Evolutionary conservation across 2,797 vertebrate species (phyloP), one percentile per base, ranked within the genome.

Genomic region (Ataeniobius toweri): DNA sequence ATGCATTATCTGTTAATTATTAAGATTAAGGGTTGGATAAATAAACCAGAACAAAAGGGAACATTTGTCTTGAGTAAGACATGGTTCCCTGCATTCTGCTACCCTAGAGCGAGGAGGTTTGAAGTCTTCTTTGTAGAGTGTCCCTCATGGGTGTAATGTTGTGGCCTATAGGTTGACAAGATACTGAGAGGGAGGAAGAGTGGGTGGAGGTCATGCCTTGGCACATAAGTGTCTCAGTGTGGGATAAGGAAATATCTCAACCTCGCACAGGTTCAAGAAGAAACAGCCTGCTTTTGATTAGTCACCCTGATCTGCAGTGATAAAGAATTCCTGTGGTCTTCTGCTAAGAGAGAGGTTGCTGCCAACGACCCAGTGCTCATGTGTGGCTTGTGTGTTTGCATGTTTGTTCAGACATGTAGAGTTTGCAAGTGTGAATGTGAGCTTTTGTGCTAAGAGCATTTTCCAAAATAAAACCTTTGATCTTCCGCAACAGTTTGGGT

Each of bases 281-380:
- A 93, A 93, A 91, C 88, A 80, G 91, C 86, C 96, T 97, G 96
- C 91, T 96, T 96, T 95, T 95, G 95, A 96, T 97, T 96, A 97
- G 93, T 89, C 90, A 90, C 94, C 93, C 89, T 95, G 95, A 96
- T 96, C 93, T 91, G 85, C 89, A 83, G 92, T 92, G 94, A 96
- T 96, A 96, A 96, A 96, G 96, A 96, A 96, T 97, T 97, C 96
- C 95, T 96, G 96, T 95, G 96, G 96, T 96, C 95, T 96, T 75
- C 86, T 91, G 90, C 90, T 94, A 91, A 76, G 88, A 93, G 88
- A 88, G 80, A 91, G 88, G 88, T 86, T 87, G 71, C 87, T 89
- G 85, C 87, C 86, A 91, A 9, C 59, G 53, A 68, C 12, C 53
- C 79, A 63, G 81, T 79, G 81, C 84, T 83, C 83, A 46, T 59